Base-by-base conservation (phyloP, 2,797 vertebrate genomes). In the Sternarchorhynchus goeldii region DNA sequence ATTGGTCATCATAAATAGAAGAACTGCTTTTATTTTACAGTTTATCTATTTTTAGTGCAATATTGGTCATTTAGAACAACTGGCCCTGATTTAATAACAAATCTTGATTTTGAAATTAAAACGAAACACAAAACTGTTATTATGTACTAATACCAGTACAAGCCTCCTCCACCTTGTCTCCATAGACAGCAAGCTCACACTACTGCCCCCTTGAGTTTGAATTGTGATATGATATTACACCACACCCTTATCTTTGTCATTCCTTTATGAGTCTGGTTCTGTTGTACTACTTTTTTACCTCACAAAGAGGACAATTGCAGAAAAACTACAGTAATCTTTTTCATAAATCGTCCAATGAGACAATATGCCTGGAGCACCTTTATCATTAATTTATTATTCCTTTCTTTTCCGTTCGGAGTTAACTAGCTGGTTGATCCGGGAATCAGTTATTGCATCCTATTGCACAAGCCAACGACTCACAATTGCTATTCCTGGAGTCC, bases 371-470 rank as follows among this genome's bases (percentile, higher is more conserved):
- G 5, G 50, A 3, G 16, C 25, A 29, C 18, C 6, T 55, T 50
- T 32, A 56, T 32, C 50, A n/a, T 36, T 1, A 6, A 50, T 70
- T 70, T 70, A 70, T 21, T 7, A 34, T 21, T 32, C 67, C 45
- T 25, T 41, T 63, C 45, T 25, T 41, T 63, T 71, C 16, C 50
- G 45, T 3, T 73, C 41, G 20, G 32, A 77, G 60, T 80, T 64
- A 18, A 66, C 65, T 69, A 31, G 64, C 60, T 75, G 29, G 32
- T 76, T 80, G 70, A 58, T 80, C 73, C 70, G 50, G 66, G 75
- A 78, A 76, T 21, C 63, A 55, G 75, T 76, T 75, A 83, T 78
- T 82, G 77, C 79, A 82, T 64, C n/a, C 29, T 32, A 32, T 75
- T 69, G 62, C 31, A 79, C 73, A 83, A 79, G 57, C 18, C 45